Percentiles rank a stretch among this genome's conserved stretches.
These are phyloP conservation scores for Onchidella celtica DNA, from an alignment of 2,888 invertebrate species.

Conservation along the genomic window DNA sequence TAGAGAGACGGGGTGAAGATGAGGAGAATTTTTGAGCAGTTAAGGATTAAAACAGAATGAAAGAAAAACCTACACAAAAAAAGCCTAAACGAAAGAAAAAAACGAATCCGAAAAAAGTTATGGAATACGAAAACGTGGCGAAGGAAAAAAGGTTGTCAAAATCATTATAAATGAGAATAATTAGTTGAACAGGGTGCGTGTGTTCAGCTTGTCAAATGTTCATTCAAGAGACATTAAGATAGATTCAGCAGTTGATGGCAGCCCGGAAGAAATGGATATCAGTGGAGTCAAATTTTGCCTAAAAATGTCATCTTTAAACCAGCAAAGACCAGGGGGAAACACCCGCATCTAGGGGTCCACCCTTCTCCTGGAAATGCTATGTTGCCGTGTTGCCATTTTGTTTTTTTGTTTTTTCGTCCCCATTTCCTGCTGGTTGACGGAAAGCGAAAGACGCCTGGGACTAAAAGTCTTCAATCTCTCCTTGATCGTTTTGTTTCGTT, in stretches of 20 bases:
- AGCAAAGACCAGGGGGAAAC: no score
- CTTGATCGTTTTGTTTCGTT: no score
- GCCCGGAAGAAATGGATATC: background rate
- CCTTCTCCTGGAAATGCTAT: no score
- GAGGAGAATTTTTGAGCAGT: background rate
- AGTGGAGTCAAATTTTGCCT: slow-evolving; percentile 21
- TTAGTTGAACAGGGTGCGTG: background rate
- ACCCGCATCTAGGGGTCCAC: no score
- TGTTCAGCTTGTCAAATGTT: background rate
- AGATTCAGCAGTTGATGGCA: slow-evolving; percentile 1
- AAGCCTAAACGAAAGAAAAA: background rate
- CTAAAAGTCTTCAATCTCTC: no score
- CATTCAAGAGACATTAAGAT: slow-evolving; percentile 11
- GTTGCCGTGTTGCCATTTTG: no score
- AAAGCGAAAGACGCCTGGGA: background rate
- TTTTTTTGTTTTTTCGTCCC: no score
- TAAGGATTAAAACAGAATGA: background rate
- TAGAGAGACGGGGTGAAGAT: background rate
- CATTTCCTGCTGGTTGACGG: background rate
- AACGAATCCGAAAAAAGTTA: no score
- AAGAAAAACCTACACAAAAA: background rate
- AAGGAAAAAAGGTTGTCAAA: no score
- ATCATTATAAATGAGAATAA: no score
- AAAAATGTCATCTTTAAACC: slow-evolving; percentile 19
- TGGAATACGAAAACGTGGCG: no score